Evolutionary conservation across 2,797 vertebrate species (phyloP).

Genomic region (Clamator glandarius): DNA sequence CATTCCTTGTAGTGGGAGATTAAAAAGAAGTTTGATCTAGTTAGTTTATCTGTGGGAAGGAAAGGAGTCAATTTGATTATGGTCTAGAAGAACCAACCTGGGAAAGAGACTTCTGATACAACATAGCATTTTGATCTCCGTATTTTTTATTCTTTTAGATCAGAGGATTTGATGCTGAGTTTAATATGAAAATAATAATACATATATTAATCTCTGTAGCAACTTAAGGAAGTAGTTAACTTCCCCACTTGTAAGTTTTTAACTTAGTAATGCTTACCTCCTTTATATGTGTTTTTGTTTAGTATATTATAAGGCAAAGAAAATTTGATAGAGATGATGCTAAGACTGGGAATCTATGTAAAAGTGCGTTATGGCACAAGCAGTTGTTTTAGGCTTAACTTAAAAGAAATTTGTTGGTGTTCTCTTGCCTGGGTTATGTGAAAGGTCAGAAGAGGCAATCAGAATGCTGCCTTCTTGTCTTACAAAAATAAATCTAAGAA

Average conservation of each 20-base stretch:
- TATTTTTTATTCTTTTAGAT: slow-evolving; percentile 44
- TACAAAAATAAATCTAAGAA: not conserved
- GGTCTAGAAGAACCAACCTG: not conserved
- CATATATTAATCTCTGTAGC: not conserved
- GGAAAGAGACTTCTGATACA: not conserved
- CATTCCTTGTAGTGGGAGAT: not conserved
- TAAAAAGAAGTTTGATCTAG: not conserved
- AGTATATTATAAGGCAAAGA: not conserved
- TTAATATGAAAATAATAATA: not conserved
- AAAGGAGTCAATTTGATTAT: not conserved
- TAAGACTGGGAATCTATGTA: not conserved
- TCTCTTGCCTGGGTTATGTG: not conserved
- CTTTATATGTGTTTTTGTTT: not conserved
- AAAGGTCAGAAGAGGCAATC: not conserved
- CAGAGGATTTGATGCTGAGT: not conserved
- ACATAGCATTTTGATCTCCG: not conserved
- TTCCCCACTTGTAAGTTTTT: not conserved
- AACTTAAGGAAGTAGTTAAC: not conserved
- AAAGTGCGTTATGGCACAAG: not conserved
- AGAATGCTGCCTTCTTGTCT: not conserved
- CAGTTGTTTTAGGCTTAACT: not conserved
- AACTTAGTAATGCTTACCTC: not conserved
- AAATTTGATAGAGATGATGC: not conserved
- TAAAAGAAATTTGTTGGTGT: not conserved
- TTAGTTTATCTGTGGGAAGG: not conserved